phyloP scores from a whole-genome alignment of 2,888 invertebrate genomes.

The Rosalia funebris region DNA sequence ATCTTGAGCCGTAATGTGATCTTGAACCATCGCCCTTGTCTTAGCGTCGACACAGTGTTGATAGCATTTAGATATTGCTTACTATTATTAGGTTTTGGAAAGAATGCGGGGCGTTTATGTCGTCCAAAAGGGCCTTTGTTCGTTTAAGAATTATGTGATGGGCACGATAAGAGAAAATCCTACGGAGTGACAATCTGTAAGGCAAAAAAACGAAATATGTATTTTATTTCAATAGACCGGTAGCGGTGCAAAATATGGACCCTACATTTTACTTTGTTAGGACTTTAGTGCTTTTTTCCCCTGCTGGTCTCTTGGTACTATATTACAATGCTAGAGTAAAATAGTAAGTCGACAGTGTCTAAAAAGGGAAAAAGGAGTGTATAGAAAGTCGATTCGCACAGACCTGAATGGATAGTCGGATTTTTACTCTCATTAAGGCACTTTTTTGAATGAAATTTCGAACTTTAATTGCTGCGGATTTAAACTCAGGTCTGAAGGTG shows the following conservation, averaged over 20 bases:
- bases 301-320: conserved; percentile 2
- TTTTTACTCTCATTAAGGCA: background rate
- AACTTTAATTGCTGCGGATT: background rate
- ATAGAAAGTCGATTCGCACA: background rate
- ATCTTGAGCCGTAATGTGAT: too few species aligned
- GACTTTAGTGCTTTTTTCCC: conserved; percentile 2
- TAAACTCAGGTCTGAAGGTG: background rate
- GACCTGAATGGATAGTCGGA: background rate
- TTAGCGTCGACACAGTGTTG: too few species aligned
- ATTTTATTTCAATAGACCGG: conserved; percentile 13
- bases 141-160: background rate
- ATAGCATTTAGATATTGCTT: too few species aligned
- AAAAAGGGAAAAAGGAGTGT: background rate
- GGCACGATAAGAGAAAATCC: background rate
- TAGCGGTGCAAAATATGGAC: conserved; percentile 11
- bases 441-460: too few species aligned
- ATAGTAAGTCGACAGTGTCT: conserved; percentile 1
- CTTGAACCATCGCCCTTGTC: too few species aligned
- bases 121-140: too few species aligned
- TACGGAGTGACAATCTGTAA: background rate
- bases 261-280: conserved; percentile 13
- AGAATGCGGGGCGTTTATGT: too few species aligned
- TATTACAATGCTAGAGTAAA: conserved; percentile 14
- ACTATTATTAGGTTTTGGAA: too few species aligned
- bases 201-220: conserved; percentile 1